Evolutionary conservation across 2,797 vertebrate genomes (phyloP), one percentile per base, ranked within the genome.

Genomic region (Triplophysa yarkandensis): DNA sequence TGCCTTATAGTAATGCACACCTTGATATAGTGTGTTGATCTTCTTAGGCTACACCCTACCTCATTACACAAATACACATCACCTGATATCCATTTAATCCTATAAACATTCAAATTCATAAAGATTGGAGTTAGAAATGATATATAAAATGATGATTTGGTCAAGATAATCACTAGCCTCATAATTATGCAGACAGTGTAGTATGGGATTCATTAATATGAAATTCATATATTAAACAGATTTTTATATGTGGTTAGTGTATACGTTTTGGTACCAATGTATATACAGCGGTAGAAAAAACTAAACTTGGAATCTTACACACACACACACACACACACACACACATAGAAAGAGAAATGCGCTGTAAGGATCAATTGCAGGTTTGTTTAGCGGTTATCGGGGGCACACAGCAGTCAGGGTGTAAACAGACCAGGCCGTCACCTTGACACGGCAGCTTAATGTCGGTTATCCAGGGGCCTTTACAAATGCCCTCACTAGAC

Each of bases 351-450:
- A 80, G 36, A 65, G 63, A 39, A 65, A 54, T 16, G 46, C 11
- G 46, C 74, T 74, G 77, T 74, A 70, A 79, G 67, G 48, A 36
- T 23, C 69, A 79, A 74, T 74, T 71, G 81, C 41, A 17, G 68
- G 30, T 76, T 28, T 28, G 68, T 76, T 69, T 68, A 27, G 77
- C 21, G 27, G 54, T 76, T 79, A 70, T 77, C 70, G 2, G 62
- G 62, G 36, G 32, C 63, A 27, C 61, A 66, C 62, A 39, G 62
- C 21, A 64, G 75, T 43, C 27, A 7, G 7, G 63, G 32, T 71
- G 62, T 74, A 77, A 79, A 82, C 77, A 79, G 54, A 70, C 74
- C 32, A 64, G 62, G 41, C 75, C 68, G 10, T 77, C 81, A 77
- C 64, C 65, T 68, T 77, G 78, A 80, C 81, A 76, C 39, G 16